Conservation (phyloP, 2,113 vertebrate species). For the Eonycteris spelaea region DNA sequence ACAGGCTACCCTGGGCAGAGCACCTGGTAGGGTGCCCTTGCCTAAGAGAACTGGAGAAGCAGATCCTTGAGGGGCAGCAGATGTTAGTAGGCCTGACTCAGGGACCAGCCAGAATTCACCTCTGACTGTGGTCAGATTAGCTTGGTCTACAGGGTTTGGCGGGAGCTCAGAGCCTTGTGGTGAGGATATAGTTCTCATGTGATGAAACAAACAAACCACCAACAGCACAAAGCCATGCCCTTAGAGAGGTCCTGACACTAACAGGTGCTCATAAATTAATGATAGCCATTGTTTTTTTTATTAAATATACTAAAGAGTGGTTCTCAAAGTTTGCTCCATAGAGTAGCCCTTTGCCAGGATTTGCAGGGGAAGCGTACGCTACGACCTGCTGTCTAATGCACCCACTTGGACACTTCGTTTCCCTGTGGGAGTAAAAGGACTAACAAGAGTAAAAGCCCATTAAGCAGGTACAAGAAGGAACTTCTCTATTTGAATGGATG, state of each 20-base stretch:
- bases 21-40: neutral
- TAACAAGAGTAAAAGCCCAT: neutral
- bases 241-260: neutral
- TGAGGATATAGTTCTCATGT: neutral
- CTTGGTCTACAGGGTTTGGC: neutral
- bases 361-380: neutral
- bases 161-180: neutral
- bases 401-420: neutral
- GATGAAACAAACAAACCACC: neutral
- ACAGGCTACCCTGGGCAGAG: neutral
- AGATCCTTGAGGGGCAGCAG: neutral
- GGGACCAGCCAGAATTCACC: neutral
- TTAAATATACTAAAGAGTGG: neutral
- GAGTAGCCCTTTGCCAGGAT: neutral
- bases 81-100: neutral
- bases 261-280: neutral
- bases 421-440: neutral
- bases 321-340: neutral
- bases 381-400: neutral
- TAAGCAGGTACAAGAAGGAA: neutral
- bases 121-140: neutral
- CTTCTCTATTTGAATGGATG: neutral
- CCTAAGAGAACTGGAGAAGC: neutral
- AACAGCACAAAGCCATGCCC: neutral
- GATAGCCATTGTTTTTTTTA: neutral